phyloP scores from a whole-genome alignment of 2,888 invertebrate genomes.

The Gibbula magus region DNA sequence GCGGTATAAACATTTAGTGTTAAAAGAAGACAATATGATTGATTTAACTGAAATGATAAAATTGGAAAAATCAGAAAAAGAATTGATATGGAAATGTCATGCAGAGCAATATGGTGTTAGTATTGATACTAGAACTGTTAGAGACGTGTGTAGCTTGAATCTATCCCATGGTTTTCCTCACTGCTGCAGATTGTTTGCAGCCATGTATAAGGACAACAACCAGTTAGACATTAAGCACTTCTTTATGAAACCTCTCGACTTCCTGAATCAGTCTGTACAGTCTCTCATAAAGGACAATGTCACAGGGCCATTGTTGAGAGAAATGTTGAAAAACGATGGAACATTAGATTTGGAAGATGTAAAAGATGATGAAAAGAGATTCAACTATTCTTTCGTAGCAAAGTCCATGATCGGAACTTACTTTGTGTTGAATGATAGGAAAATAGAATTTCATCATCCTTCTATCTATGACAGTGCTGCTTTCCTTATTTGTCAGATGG shows the following conservation, averaged over 20 bases:
- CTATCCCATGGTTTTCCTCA: neutral
- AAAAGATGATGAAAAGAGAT: neutral
- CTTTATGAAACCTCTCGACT: neutral
- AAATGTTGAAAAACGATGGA: neutral
- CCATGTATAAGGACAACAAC: neutral
- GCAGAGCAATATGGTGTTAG: neutral
- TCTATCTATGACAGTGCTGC: neutral
- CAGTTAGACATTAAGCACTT: neutral
- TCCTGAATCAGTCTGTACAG: neutral
- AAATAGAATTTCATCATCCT: neutral
- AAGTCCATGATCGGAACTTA: neutral
- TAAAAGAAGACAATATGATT: neutral
- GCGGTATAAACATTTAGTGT: neutral
- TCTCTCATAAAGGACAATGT: neutral
- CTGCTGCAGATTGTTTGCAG: neutral
- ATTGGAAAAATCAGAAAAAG: neutral
- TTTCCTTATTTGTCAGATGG: neutral
- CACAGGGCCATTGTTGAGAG: neutral
- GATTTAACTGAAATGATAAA: neutral
- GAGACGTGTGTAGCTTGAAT: neutral
- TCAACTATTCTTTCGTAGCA: neutral
- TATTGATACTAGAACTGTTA: neutral
- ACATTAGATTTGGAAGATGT: neutral
- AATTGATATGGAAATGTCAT: neutral
- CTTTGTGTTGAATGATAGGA: neutral